Conservation (phyloP, 1,140 invertebrate species). For the Zaprionus lachaisei region DNA sequence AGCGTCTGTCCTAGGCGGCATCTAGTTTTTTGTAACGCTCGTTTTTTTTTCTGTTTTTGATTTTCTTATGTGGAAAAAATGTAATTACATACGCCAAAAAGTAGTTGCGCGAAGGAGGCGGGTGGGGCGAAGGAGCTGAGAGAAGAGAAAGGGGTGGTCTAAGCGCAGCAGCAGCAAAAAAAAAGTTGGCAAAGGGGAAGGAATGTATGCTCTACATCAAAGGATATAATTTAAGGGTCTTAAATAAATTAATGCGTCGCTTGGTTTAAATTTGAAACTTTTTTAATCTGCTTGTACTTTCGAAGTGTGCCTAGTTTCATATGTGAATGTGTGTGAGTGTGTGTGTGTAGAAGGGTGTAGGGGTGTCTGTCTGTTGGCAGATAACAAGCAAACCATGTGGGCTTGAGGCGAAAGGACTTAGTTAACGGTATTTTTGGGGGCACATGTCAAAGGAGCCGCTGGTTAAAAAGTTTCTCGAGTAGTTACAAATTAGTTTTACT, state of each 20-base stretch:
- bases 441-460: conserved; percentile 73
- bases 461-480: conserved; percentile 59
- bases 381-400: conserved; percentile 57
- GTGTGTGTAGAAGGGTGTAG: conserved; percentile 2
- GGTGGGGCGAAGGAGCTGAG: conserved; percentile 1
- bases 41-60: conserved; percentile 45
- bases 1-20: conserved; percentile 32
- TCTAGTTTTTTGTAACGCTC: conserved; percentile 32
- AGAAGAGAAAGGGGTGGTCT: conserved; percentile 31
- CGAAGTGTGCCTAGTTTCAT: conserved; percentile 1
- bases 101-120: conserved; percentile 50
- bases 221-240: conserved; percentile 82
- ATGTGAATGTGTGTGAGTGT: conserved; percentile 4
- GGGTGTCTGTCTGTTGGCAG: conserved; percentile 43
- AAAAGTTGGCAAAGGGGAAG: conserved; percentile 43
- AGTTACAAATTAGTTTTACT: conserved; percentile 77
- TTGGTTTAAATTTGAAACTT: conserved; percentile 76
- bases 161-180: conserved; percentile 32
- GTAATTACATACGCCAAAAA: conserved; percentile 80
- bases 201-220: conserved; percentile 78
- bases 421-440: conserved; percentile 59
- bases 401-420: conserved; percentile 70
- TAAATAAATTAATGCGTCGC: conserved; percentile 79
- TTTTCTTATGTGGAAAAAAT: conserved; percentile 65
- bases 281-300: conserved; percentile 73